phyloP scores from a whole-genome alignment of 2,888 invertebrate genomes.

The Fragum fragum region DNA sequence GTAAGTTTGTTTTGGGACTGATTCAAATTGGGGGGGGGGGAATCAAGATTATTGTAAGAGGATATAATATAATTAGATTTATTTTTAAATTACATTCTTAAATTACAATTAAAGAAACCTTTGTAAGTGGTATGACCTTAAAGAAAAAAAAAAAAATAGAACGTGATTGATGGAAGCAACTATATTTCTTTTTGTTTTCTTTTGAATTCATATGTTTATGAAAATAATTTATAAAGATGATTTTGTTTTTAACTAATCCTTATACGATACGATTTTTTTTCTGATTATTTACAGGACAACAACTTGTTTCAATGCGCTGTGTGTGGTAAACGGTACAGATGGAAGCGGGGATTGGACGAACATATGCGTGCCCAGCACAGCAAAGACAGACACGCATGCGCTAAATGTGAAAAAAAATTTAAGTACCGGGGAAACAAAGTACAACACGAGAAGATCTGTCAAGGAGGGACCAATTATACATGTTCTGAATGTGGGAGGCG shows the following conservation, averaged over 20 bases:
- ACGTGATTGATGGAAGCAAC: neutral
- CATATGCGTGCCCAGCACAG: neutral
- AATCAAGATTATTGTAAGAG: too few species aligned
- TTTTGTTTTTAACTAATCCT: neutral
- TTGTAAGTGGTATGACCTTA: neutral
- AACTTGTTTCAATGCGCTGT: neutral
- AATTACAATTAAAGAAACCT: neutral
- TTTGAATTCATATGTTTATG: neutral
- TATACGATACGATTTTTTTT: neutral
- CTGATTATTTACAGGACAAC: neutral
- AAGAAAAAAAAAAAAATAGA: neutral
- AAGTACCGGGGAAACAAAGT: neutral
- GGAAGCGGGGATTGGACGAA: neutral
- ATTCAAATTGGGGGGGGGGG: too few species aligned
- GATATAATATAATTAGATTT: too few species aligned
- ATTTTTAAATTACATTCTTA: too few species aligned
- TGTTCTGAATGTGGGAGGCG: neutral
- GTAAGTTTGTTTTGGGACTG: too few species aligned
- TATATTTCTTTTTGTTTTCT: neutral
- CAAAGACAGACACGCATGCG: neutral
- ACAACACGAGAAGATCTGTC: conserved; percentile 3
- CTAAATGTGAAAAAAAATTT: conserved; percentile 7
- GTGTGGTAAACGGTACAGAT: neutral
- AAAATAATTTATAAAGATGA: neutral
- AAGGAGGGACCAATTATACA: neutral